Evolutionary conservation across 2,113 vertebrate species (phyloP).

Genomic region (Acrocephalus arundinaceus): DNA sequence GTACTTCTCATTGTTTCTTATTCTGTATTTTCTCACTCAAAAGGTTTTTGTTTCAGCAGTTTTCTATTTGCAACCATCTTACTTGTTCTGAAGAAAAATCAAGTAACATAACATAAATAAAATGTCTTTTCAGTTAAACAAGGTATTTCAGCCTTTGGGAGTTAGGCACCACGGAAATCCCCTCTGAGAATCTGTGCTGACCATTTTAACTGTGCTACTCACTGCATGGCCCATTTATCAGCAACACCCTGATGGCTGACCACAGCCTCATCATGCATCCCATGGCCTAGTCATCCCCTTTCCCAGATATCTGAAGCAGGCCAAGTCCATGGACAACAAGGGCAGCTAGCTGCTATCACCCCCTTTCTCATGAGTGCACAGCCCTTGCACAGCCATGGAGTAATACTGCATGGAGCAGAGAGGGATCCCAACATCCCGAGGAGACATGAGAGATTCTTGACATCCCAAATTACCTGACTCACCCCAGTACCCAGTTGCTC

Average conservation of each 20-base stretch:
- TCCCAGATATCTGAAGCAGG: not conserved
- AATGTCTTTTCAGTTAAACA: not conserved
- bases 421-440: not conserved
- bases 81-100: not conserved
- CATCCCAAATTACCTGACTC: not conserved
- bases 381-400: rapidly evolving
- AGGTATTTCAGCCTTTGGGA: not conserved
- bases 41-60: not conserved
- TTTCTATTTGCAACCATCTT: not conserved
- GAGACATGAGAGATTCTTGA: not conserved
- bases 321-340: not conserved
- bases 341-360: not conserved
- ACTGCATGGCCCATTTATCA: not conserved
- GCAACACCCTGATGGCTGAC: not conserved
- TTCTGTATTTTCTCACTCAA: not conserved
- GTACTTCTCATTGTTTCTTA: not conserved
- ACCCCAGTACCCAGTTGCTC: not conserved
- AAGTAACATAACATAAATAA: not conserved
- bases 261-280: not conserved
- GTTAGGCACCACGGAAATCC: not conserved
- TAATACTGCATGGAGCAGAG: not conserved
- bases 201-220: not conserved
- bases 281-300: not conserved
- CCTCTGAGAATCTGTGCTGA: not conserved
- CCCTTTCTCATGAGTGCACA: not conserved